Percentiles rank a stretch among this genome's conserved stretches.
Evolutionary conservation across 2,888 invertebrate genomes (phyloP).

Genomic region (Caenorhabditis sulstoni): DNA sequence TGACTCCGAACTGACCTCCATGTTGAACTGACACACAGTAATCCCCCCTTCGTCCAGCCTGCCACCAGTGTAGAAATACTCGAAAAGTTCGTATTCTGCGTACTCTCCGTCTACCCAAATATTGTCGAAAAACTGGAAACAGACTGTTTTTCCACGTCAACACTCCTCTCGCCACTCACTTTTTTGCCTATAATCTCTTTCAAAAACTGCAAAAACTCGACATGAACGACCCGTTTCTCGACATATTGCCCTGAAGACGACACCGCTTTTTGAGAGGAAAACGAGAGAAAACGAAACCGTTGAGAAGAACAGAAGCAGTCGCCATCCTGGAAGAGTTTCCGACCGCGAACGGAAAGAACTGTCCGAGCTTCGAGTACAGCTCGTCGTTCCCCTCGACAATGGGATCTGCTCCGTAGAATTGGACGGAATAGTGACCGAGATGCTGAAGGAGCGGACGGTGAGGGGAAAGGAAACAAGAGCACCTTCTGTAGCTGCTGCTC

Average conservation of each 20-base stretch:
- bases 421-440: conserved; percentile 22
- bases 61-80: conserved; percentile 52
- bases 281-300: conserved; percentile 15
- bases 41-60: conserved; percentile 47
- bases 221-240: conserved; percentile 36
- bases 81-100: conserved; percentile 60
- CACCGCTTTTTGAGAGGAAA: too few relatives aligned
- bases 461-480: background rate
- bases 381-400: conserved; percentile 54
- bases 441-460: conserved; percentile 38
- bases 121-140: conserved; percentile 51
- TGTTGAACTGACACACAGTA: conserved; percentile 60
- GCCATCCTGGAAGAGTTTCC: conserved; percentile 44
- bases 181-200: conserved; percentile 38
- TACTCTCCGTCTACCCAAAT: conserved; percentile 61
- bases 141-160: background rate
- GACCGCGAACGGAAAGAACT: conserved; percentile 54
- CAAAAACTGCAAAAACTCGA: conserved; percentile 39
- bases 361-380: conserved; percentile 47
- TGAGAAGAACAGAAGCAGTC: conserved; percentile 38
- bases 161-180: conserved; percentile 5
- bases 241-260: conserved; percentile 28
- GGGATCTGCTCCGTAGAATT: conserved; percentile 57
- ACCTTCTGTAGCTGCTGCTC: conserved; percentile 36
- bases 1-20: conserved; percentile 48